Percentiles rank a stretch among this genome's conserved stretches.
Evolutionary conservation across 2,797 vertebrate genomes (phyloP).

Genomic region (Lutra lutra): DNA sequence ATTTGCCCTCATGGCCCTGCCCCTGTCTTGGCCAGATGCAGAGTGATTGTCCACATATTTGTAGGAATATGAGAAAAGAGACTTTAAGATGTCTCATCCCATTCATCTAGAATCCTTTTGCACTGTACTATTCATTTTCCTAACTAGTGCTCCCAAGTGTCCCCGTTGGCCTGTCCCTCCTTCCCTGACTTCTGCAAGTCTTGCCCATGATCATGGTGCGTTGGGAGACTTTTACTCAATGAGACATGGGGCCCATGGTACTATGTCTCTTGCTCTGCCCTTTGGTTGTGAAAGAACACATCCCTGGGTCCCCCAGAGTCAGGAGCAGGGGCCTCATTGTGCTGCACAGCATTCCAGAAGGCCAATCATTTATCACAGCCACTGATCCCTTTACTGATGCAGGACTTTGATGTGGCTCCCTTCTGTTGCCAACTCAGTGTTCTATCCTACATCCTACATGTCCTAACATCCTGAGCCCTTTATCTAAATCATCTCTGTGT

Average conservation of each 20-base stretch:
- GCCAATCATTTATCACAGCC: no score
- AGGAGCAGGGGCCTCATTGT: neutral
- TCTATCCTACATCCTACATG: neutral
- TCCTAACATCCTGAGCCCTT: neutral
- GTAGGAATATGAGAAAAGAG: neutral
- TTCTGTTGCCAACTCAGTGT: no score
- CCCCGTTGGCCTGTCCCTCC: no score
- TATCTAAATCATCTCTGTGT: no score
- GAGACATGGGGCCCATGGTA: neutral
- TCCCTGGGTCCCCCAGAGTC: neutral
- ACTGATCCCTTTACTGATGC: no score
- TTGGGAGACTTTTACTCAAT: neutral
- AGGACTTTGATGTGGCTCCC: no score
- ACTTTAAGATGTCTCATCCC: neutral
- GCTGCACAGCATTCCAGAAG: no score
- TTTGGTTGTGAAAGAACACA: neutral
- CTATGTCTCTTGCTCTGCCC: neutral
- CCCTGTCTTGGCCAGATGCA: no score
- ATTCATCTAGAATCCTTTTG: neutral
- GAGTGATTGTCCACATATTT: neutral
- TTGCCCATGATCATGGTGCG: neutral
- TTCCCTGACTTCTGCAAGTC: neutral
- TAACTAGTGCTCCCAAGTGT: neutral
- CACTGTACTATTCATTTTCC: no score
- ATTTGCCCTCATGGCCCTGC: no score